Conservation (phyloP, 1,140 invertebrate genomes). For the Helicorthomorpha holstii region DNA sequence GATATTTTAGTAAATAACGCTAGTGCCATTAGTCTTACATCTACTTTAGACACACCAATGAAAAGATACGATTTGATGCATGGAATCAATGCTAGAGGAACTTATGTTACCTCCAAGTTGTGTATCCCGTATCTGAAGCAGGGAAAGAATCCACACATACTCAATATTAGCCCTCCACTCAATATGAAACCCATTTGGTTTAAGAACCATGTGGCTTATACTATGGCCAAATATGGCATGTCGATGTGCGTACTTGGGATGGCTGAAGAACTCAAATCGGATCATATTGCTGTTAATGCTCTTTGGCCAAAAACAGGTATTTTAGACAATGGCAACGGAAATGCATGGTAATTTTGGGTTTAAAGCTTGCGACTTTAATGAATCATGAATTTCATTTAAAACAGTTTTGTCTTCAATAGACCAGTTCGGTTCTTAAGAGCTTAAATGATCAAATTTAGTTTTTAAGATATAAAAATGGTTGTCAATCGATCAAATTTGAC, state of each 20-base stretch:
- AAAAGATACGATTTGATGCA: slow-evolving; percentile 93
- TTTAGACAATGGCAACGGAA: too few relatives aligned
- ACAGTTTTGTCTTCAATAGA: too few relatives aligned
- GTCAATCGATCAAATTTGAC: too few relatives aligned
- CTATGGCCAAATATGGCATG: slow-evolving; percentile 99
- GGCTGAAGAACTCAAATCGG: slow-evolving; percentile 70
- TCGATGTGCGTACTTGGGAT: slow-evolving; percentile 96
- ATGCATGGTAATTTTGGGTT: too few relatives aligned
- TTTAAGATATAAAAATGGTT: too few relatives aligned
- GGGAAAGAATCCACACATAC: slow-evolving; percentile 81
- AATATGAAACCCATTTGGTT: slow-evolving; percentile 86
- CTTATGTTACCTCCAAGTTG: slow-evolving; percentile 81
- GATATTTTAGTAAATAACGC: slow-evolving; percentile 94
- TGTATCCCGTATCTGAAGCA: slow-evolving; percentile 81
- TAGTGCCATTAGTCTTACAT: slow-evolving; percentile 83
- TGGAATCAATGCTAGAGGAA: slow-evolving; percentile 74
- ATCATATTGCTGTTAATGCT: slow-evolving; percentile 85
- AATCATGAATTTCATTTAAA: too few relatives aligned
- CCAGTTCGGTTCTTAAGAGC: too few relatives aligned
- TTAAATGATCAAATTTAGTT: too few relatives aligned
- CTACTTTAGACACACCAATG: slow-evolving; percentile 76
- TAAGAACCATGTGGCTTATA: slow-evolving; percentile 82
- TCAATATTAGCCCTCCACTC: slow-evolving; percentile 89
- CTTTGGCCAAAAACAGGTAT: slow-evolving; percentile 90
- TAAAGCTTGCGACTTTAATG: too few relatives aligned